A percentile compares a stretch with the other conserved stretches of the same genome.
Conservation (phyloP, 2,797 vertebrate species). For the Petrocephalus sullivani region DNA sequence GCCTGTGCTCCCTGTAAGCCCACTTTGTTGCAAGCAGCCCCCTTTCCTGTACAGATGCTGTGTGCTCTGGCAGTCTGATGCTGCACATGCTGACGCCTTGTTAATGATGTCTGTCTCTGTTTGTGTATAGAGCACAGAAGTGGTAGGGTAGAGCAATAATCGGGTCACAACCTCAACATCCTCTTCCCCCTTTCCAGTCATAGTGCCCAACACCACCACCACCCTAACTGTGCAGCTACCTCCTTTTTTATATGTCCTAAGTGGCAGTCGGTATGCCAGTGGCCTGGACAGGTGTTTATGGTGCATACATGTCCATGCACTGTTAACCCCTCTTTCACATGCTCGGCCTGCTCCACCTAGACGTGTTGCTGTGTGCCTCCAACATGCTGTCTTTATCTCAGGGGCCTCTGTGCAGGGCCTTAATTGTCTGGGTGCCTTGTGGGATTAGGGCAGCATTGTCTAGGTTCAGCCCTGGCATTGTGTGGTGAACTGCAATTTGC, state of each 20-base stretch:
- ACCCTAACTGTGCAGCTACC: not conserved
- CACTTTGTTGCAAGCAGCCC: slow-evolving; percentile 48
- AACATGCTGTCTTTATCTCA: slow-evolving; percentile 54
- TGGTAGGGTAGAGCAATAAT: not conserved
- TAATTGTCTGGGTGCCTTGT: slow-evolving; percentile 43
- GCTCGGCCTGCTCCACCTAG: slow-evolving; percentile 46
- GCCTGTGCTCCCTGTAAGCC: slow-evolving; percentile 54
- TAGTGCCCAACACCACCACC: not conserved
- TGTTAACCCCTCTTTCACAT: slow-evolving; percentile 44
- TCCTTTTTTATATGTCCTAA: not conserved
- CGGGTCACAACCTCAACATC: not conserved
- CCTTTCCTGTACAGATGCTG: not conserved
- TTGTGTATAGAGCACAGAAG: not conserved
- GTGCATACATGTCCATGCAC: slow-evolving; percentile 25
- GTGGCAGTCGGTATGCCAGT: not conserved
- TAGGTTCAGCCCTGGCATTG: not conserved
- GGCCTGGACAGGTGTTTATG: not conserved
- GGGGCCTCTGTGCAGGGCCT: slow-evolving; percentile 57
- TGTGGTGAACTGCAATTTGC: not conserved
- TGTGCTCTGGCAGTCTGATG: not conserved
- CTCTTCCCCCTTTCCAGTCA: not conserved
- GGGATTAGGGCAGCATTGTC: not conserved
- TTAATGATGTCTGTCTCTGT: not conserved
- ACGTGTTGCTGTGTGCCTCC: slow-evolving; percentile 54
- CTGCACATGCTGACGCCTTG: not conserved